phyloP scores from a whole-genome alignment of 2,888 invertebrate species.

The Muschampia plurimacula region DNA sequence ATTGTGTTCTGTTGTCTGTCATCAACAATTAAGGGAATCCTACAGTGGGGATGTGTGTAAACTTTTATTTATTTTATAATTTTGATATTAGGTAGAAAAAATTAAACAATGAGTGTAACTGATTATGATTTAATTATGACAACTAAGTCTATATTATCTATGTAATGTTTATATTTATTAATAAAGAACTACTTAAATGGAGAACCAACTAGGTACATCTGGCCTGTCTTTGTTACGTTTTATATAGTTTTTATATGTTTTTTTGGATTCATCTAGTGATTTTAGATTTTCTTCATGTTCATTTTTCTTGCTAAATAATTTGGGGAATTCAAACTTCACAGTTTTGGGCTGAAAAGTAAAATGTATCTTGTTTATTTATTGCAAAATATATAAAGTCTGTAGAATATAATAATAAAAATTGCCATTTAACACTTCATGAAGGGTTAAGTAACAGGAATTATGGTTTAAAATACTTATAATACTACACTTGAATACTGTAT shows the following conservation, averaged over 20 bases:
- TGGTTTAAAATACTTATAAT: no score
- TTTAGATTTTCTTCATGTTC: constrained; percentile 87
- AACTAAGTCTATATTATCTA: constrained; percentile 5
- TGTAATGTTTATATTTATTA: background rate
- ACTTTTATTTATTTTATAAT: no score
- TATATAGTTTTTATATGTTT: constrained; percentile 85
- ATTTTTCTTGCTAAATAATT: constrained; percentile 87
- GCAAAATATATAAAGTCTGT: background rate
- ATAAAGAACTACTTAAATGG: constrained; percentile 76
- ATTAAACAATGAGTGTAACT: background rate
- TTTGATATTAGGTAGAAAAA: no score
- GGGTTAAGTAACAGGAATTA: no score
- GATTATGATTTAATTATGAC: constrained; percentile 8
- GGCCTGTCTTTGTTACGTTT: constrained; percentile 88
- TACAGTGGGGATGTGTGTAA: no score
- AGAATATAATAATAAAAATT: background rate
- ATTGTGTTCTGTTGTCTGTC: no score
- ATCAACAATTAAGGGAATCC: no score
- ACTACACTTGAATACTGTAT: no score
- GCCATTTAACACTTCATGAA: no score
- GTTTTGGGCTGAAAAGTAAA: constrained; percentile 87
- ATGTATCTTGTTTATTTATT: background rate
- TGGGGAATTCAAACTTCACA: constrained; percentile 91
- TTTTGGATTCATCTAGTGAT: constrained; percentile 87
- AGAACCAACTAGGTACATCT: constrained; percentile 93